Evolutionary conservation across 2,888 invertebrate species (phyloP), one percentile per base, ranked within the genome.

Genomic region (Thereva nobilitata): DNA sequence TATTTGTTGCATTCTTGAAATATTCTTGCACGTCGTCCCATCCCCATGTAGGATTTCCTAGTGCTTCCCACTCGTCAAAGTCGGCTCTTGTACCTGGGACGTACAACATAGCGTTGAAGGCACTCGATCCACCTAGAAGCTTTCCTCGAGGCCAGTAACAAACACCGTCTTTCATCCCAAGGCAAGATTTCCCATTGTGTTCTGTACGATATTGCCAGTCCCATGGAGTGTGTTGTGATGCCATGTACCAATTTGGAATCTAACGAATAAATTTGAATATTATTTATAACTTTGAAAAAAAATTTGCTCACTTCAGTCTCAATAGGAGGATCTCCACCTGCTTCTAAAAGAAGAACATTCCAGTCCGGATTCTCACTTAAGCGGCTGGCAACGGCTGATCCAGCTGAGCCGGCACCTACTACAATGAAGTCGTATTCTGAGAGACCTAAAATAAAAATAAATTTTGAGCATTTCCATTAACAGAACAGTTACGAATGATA

Each of bases 311-410:
- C 87, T 71, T 80, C 76, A 7, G 76, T 76, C 70, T 80, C 80
- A n/a, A 80, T 86, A 79, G 70, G 86, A 77, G 80, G 80, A 77
- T 90, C 89, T 0, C 87, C 88, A 54, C 93, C 93, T 49, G 91
- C 92, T 82, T 94, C 93, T 66, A 93, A 78, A 23, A 93, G 82
- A 23, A 94, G 82, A 0, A 92, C 86, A 68, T 86, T 89, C 92
- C 92, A 92, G 44, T 86, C 82, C 2, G 86, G 83, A 57, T 90
- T 84, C 80, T 93, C 93, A 37, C 89, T 89, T 61, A 93, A 81
- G 0, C 90, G 80, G 57, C 85, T 87, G 1, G 85, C 87, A 0
- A 88, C 74, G 0, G 88, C 86, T 3, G 85, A 83, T 0, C 87
- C 87, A 0, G 87, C 86, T 0, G 86, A 85, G 1, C 87, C 87